Base-by-base conservation (phyloP, 2,113 vertebrate genomes). In the Tursiops truncatus region DNA sequence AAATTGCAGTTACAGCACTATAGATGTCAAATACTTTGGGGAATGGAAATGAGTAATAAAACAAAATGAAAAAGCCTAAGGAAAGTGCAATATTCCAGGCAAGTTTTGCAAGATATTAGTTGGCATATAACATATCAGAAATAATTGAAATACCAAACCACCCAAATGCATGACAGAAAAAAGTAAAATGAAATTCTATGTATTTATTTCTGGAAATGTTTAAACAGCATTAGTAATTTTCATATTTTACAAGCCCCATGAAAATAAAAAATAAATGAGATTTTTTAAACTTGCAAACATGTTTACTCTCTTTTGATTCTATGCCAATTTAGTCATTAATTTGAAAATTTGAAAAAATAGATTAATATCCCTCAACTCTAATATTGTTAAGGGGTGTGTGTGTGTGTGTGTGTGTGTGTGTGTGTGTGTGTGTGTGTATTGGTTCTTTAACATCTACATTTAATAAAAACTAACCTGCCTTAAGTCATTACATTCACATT, bases 41-140 rank as follows among this genome's bases (percentile, higher is more conserved):
- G 11, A 63, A 36, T 92, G 62, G 94, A 91, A 96, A 73, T 81
- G 33, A 85, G 56, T 85, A 95, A 94, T 73, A 62, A 96, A 68
- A 92, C 12, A 38, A 74, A 65, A 89, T 28, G 31, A 62, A 87
- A 92, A 92, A 62, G 8, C 7, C 10, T 28, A 65, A 68, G 53
- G 20, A 79, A 92, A 81, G 70, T 79, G 33, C 60, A 67, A 74
- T 31, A 60, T 63, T 89, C 26, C 41, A 86, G 26, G 67, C 2
- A 92, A 96, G 12, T n/a, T 90, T 92, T 92, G 1, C 1, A 56
- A 47, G 36, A 31, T 82, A 68, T 80, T 82, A 25, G 9, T 77
- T 95, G 62, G 4, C 4, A 87, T 73, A 41, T 83, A 94, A 87
- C 20, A 73, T 47, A 3, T 25, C 44, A 91, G 33, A 73, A 90